phyloP scores from a whole-genome alignment of 1,140 invertebrate species.

The Leptinotarsa defecta region DNA sequence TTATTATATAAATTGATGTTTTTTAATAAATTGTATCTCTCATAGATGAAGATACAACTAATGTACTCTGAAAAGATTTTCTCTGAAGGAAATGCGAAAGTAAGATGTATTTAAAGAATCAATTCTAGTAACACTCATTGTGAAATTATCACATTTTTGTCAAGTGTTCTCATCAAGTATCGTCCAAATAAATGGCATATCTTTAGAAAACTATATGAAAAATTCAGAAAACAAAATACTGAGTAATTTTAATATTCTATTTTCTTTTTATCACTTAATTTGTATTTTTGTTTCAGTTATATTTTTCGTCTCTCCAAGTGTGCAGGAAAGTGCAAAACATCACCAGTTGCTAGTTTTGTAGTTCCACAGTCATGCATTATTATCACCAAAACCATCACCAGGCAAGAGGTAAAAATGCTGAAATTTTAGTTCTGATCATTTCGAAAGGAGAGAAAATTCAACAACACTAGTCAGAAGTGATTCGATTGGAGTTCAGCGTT shows the following conservation, averaged over 20 bases:
- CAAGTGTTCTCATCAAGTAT: too few species aligned
- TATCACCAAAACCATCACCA: background rate
- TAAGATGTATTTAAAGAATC: too few species aligned
- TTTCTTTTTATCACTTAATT: background rate
- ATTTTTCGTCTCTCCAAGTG: conserved; percentile 13
- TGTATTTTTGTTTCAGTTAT: conserved; percentile 35
- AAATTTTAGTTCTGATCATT: background rate
- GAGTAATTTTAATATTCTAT: background rate
- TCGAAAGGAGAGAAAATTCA: background rate
- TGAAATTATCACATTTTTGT: too few species aligned
- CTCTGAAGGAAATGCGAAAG: too few species aligned
- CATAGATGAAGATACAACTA: too few species aligned
- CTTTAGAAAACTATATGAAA: too few species aligned
- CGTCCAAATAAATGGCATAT: too few species aligned
- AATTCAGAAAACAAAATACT: too few species aligned
- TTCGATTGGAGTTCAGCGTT: background rate
- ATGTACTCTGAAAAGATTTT: too few species aligned
- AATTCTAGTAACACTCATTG: too few species aligned
- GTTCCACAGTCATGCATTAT: conserved; percentile 31
- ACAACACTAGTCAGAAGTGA: conserved; percentile 1
- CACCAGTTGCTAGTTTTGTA: conserved; percentile 40
- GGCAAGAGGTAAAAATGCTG: background rate
- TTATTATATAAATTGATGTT: too few species aligned
- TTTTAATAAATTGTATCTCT: too few species aligned
- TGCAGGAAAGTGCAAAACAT: conserved; percentile 41